Evolutionary conservation across 2,113 vertebrate species (phyloP), one percentile per base, ranked within the genome.

Genomic region (Seriola dumerili): DNA sequence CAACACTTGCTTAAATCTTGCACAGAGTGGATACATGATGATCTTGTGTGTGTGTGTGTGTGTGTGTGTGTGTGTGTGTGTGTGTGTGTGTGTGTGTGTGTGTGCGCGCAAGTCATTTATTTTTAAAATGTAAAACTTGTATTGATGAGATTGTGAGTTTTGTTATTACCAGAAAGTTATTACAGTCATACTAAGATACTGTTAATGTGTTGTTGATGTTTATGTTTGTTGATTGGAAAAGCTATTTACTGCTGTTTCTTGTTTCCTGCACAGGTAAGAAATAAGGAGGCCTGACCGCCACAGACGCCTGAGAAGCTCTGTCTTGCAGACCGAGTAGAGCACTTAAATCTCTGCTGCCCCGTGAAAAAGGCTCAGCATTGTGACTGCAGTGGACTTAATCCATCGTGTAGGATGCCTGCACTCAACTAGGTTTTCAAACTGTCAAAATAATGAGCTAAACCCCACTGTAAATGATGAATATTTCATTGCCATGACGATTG

Each of bases 201-300:
- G 16, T 42, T 10, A 1, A 36, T 16, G 8, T 42, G 32, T 2
- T 29, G 29, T 29, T 66, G 2, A 48, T 65, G 2, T 38, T 40
- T 23, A 48, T 65, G 2, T 38, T 40, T 32, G 12, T 44, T 36
- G 9, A 67, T 44, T 61, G 19, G 1, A 36, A 10, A 13, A 34
- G 1, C 36, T 21, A 0, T 46, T 74, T 38, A 69, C 17, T 29
- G 5, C 3, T 5, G 10, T 70, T 16, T 85, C 2, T 25, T 8
- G 1, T 88, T 77, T 80, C 29, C 42, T 70, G 0, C 70, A 40
- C 81, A 95, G 94, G 93, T 88, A 95, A 94, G 85, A 95, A 95
- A 65, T 95, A 61, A 88, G 8, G 75, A 76, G 13, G 88, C 81
- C 63, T 12, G 25, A 46, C 17, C 6, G 0, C 2, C 13, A 55